Percentiles rank a stretch among this genome's conserved stretches.
phyloP scores from a whole-genome alignment of 1,140 invertebrate species.

The Geopemphigus sp. region DNA sequence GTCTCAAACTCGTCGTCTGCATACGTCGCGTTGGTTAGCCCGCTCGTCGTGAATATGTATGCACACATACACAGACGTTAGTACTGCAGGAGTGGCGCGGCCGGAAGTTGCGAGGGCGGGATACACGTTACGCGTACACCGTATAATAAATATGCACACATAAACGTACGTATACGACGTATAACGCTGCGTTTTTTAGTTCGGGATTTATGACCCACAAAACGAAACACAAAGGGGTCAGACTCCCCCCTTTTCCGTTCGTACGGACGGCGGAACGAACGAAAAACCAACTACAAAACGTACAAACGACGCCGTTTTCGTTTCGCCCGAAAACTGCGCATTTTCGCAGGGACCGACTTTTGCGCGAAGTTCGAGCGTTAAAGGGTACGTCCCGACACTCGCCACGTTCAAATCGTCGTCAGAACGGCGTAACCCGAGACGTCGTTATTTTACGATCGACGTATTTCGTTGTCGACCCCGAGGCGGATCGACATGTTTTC shows the following conservation, averaged over 20 bases:
- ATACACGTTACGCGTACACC: neutral
- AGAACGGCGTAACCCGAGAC: too few species aligned
- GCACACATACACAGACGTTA: too few species aligned
- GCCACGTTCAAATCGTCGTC: too few species aligned
- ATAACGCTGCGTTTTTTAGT: too few species aligned
- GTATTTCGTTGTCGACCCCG: neutral
- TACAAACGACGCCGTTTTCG: too few species aligned
- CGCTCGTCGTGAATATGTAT: neutral
- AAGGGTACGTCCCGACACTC: too few species aligned
- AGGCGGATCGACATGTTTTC: constrained; percentile 2
- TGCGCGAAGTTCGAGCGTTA: too few species aligned
- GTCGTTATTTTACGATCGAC: too few species aligned
- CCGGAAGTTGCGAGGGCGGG: constrained; percentile 43
- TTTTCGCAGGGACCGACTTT: too few species aligned
- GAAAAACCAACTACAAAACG: too few species aligned
- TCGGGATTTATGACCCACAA: constrained; percentile 27
- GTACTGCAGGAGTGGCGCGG: neutral
- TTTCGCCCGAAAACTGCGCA: too few species aligned
- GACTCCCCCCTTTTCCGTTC: too few species aligned
- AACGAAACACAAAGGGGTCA: constrained; percentile 20
- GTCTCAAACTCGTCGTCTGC: neutral
- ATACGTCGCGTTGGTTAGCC: neutral
- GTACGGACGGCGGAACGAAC: neutral
- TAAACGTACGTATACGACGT: neutral
- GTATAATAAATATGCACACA: neutral